Evolutionary conservation across 2,797 vertebrate genomes (phyloP), one percentile per base, ranked within the genome.

Genomic region (Buphagus erythrorhynchus): DNA sequence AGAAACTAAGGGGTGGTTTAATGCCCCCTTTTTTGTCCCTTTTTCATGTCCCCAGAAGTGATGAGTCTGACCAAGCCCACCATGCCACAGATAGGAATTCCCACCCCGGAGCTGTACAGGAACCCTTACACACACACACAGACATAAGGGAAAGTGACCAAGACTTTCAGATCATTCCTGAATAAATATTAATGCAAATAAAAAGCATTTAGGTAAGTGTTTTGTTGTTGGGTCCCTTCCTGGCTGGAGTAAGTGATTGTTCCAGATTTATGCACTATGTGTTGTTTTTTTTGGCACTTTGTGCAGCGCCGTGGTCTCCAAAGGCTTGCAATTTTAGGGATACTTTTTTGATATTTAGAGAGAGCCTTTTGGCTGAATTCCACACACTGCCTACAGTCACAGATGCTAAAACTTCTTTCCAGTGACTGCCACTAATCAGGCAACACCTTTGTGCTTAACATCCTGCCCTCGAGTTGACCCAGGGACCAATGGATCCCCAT

Each of bases 381-480:
- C 95, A 96, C 90, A 21, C 63, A 26, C 88, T 89, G 90, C 93
- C 95, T 94, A 74, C 67, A 93, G 88, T 67, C 90, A 67, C 95
- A 96, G 95, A 96, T 84, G 94, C 86, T 96, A 89, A 95, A 95
- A 90, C 88, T 93, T 85, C 92, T 96, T 95, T 90, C 83, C 95
- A 95, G 77, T 86, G 86, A 93, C 86, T 90, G 93, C 93, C 95
- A 93, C 90, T 92, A 79, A 92, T 97, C 95, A 95, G 19, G 48
- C 59, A 91, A 91, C 95, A 87, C 83, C 89, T 93, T 67, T 38
- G 61, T 46, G 75, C 81, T 95, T 77, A 96, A 93, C 94, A 93
- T 97, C 95, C 77, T 90, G 93, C 78, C 95, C 94, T 91, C 0
- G 1, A 54, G 52, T 90, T 94, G 95, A 97, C 94, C 96, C 61